Percentiles rank a stretch among this genome's conserved stretches.
Conservation (phyloP, 2,888 invertebrate species). For the Eupeodes luniger region DNA sequence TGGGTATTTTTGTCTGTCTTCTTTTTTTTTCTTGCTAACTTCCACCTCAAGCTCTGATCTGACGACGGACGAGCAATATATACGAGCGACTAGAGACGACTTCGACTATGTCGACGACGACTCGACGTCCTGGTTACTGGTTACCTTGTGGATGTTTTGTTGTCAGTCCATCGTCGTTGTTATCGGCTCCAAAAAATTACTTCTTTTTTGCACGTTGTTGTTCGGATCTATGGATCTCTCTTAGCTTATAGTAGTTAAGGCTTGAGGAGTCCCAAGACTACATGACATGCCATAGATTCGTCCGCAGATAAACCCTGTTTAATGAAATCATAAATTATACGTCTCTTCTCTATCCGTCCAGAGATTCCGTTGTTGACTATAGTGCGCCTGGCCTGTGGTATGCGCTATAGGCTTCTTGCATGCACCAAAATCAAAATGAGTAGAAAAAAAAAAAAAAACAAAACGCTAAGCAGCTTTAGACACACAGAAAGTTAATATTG, state of each 20-base stretch:
- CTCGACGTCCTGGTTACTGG: conserved; percentile 44
- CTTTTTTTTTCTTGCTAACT: conserved; percentile 18
- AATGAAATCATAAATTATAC: conserved; percentile 83
- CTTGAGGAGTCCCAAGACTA: conserved; percentile 73
- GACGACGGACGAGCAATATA: background rate
- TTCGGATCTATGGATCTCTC: conserved; percentile 74
- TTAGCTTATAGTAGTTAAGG: conserved; percentile 23
- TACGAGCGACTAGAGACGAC: conserved; percentile 18
- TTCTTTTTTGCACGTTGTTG: conserved; percentile 77
- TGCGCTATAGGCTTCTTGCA: conserved; percentile 42
- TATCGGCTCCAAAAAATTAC: conserved; percentile 77
- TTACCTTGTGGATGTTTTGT: conserved; percentile 51
- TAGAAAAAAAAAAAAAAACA: conserved; percentile 19
- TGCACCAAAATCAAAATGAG: conserved; percentile 44
- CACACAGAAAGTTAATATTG: conserved; percentile 6
- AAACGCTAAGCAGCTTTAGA: conserved; percentile 33
- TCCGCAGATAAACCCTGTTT: conserved; percentile 82
- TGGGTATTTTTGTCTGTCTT: conserved; percentile 42
- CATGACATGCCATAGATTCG: conserved; percentile 81
- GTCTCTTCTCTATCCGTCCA: conserved; percentile 70
- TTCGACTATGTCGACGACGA: background rate
- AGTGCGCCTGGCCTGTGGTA: conserved; percentile 48
- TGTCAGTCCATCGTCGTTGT: conserved; percentile 75
- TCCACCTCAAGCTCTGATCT: conserved; percentile 26
- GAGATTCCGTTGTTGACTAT: conserved; percentile 61